These are phyloP conservation scores for Calliopum simillimum DNA, from an alignment of 2,888 invertebrate genomes.

Conservation along the genomic window DNA sequence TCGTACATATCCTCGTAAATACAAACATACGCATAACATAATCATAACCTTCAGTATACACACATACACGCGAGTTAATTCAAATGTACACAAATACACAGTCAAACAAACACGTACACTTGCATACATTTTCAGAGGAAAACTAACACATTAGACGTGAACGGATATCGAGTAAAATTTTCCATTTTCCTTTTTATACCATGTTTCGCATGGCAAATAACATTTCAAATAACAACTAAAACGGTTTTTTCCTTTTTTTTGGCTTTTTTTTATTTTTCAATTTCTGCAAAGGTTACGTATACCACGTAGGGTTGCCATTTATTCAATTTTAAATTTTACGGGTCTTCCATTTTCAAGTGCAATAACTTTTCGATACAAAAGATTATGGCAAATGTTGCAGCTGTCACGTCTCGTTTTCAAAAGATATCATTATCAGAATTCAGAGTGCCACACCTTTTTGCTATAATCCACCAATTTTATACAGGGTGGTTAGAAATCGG, in stretches of 20 bases:
- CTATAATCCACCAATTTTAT: too few relatives aligned
- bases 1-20: too few relatives aligned
- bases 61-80: background rate
- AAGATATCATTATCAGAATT: too few relatives aligned
- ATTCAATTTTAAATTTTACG: too few relatives aligned
- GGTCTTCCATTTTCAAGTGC: too few relatives aligned
- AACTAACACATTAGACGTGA: constrained; percentile 11
- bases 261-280: background rate
- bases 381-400: too few relatives aligned
- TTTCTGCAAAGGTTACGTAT: background rate
- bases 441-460: too few relatives aligned
- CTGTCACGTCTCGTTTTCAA: too few relatives aligned
- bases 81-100: background rate
- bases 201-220: background rate
- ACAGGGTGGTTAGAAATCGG: too few relatives aligned
- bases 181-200: constrained; percentile 10
- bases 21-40: background rate
- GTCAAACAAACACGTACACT: background rate
- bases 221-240: background rate
- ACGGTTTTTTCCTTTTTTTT: background rate
- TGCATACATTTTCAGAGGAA: background rate
- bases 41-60: background rate
- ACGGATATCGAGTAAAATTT: constrained; percentile 12
- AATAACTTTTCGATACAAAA: too few relatives aligned
- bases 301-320: too few relatives aligned